Conservation (phyloP, 2,113 vertebrate species). For the Neoarius graeffei region DNA sequence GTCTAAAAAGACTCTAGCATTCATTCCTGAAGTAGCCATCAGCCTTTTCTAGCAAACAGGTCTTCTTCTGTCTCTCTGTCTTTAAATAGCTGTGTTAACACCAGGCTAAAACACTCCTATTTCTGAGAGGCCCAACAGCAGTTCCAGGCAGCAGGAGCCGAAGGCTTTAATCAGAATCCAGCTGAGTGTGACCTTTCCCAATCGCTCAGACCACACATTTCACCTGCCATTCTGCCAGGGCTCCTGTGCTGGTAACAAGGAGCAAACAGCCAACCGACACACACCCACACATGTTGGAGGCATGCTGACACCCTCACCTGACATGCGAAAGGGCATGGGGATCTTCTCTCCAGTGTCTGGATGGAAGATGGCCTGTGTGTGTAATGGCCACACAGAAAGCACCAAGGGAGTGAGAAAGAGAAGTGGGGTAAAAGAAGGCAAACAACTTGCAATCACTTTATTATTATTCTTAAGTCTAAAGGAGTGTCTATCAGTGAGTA, state of each 20-base stretch:
- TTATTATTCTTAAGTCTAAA: slow-evolving; percentile 15
- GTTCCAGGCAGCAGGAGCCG: slow-evolving; percentile 58
- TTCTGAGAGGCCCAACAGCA: slow-evolving; percentile 58
- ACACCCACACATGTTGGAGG: slow-evolving; percentile 34
- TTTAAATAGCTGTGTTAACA: slow-evolving; percentile 56
- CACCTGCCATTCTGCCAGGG: slow-evolving; percentile 57
- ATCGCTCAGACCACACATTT: slow-evolving; percentile 60
- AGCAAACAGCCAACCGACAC: slow-evolving; percentile 45
- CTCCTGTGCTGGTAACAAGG: slow-evolving; percentile 65
- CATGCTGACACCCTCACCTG: slow-evolving; percentile 74
- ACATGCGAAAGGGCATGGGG: slow-evolving; percentile 97
- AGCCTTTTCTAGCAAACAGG: slow-evolving; percentile 36
- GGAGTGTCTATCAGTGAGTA: neutral
- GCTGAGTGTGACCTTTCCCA: slow-evolving; percentile 75
- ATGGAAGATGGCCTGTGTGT: slow-evolving; percentile 88
- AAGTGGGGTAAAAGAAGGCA: neutral
- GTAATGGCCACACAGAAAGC: slow-evolving; percentile 43
- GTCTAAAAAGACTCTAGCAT: slow-evolving; percentile 36
- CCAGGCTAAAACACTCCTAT: slow-evolving; percentile 59
- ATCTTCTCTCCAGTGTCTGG: slow-evolving; percentile 94
- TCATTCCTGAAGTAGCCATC: slow-evolving; percentile 37
- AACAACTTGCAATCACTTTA: slow-evolving; percentile 14
- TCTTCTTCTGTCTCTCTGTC: slow-evolving; percentile 13
- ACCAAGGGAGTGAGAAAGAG: slow-evolving; percentile 41
- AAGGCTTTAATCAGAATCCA: slow-evolving; percentile 74